phyloP scores from a whole-genome alignment of 2,888 invertebrate species.

The Eulithis prunata region DNA sequence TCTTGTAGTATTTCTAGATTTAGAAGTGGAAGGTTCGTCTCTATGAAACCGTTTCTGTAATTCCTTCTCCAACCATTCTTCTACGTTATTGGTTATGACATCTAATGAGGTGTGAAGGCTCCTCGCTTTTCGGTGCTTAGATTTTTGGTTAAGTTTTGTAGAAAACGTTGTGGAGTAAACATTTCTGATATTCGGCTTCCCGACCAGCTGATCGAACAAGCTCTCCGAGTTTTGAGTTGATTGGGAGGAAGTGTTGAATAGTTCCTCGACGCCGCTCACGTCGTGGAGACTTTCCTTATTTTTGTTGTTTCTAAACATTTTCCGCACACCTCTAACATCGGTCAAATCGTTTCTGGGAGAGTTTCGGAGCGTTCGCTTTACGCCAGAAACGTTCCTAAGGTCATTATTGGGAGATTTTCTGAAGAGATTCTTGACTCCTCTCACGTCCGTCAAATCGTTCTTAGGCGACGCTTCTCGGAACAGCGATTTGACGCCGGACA shows the following conservation, averaged over 20 bases:
- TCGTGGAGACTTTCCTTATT: slow-evolving; percentile 48
- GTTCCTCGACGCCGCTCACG: slow-evolving; percentile 68
- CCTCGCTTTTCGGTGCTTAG: slow-evolving; percentile 35
- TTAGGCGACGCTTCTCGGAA: slow-evolving; percentile 57
- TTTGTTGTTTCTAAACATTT: slow-evolving; percentile 51
- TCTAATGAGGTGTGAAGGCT: slow-evolving; percentile 53
- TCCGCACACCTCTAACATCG: slow-evolving; percentile 64
- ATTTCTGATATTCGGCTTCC: slow-evolving; percentile 55
- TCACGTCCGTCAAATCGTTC: slow-evolving; percentile 66
- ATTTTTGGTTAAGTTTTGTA: slow-evolving; percentile 40
- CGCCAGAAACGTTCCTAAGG: slow-evolving; percentile 66
- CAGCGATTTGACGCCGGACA: slow-evolving; percentile 56
- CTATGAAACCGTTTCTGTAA: slow-evolving; percentile 50
- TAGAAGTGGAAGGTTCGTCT: slow-evolving; percentile 42
- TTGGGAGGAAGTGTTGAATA: slow-evolving; percentile 56
- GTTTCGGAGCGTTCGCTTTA: slow-evolving; percentile 52
- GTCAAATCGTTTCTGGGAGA: slow-evolving; percentile 64
- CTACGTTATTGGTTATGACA: slow-evolving; percentile 53
- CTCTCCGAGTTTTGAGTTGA: slow-evolving; percentile 48
- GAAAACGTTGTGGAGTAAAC: slow-evolving; percentile 66
- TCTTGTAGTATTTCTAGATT: slow-evolving; percentile 30
- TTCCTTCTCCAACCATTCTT: slow-evolving; percentile 64
- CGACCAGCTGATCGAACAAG: slow-evolving; percentile 61
- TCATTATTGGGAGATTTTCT: slow-evolving; percentile 61
- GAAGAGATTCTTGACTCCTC: slow-evolving; percentile 67